Evolutionary conservation across 1,140 invertebrate species (phyloP).

Genomic region (Papilio xuthus): DNA sequence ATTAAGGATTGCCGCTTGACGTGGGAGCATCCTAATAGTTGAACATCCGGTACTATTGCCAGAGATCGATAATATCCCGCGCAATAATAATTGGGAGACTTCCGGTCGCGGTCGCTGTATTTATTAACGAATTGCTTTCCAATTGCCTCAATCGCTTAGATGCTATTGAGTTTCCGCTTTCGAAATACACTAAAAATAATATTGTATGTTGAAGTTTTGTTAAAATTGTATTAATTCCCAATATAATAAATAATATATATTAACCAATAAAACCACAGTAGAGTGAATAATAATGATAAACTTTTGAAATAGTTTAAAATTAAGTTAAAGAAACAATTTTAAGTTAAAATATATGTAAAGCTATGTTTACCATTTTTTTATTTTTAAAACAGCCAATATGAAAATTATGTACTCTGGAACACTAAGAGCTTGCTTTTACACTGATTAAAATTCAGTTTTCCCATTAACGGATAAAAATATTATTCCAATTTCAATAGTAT

Average conservation of each 20-base stretch:
- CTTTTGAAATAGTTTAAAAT: no score
- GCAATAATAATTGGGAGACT: slow-evolving; percentile 56
- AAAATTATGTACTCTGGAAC: neutral
- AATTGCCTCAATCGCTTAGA: slow-evolving; percentile 47
- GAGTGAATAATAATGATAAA: no score
- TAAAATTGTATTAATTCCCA: no score
- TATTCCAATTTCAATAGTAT: neutral
- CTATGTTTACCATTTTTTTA: neutral
- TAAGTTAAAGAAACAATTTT: neutral
- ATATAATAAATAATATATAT: no score
- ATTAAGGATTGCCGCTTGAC: slow-evolving; percentile 42
- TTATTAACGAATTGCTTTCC: slow-evolving; percentile 64
- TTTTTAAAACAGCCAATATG: neutral
- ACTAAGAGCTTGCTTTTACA: neutral
- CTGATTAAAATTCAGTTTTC: neutral
- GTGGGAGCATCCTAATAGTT: slow-evolving; percentile 50
- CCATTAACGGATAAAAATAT: neutral
- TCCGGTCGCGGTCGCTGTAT: slow-evolving; percentile 59
- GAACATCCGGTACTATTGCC: slow-evolving; percentile 47
- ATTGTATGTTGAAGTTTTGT: slow-evolving; percentile 6
- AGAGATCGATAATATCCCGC: slow-evolving; percentile 63
- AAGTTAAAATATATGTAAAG: neutral
- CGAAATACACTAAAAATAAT: neutral
- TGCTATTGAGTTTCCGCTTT: slow-evolving; percentile 2
- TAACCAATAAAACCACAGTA: no score